These are phyloP conservation scores for Picus viridis DNA, from an alignment of 2,797 vertebrate species.

Conservation along the genomic window DNA sequence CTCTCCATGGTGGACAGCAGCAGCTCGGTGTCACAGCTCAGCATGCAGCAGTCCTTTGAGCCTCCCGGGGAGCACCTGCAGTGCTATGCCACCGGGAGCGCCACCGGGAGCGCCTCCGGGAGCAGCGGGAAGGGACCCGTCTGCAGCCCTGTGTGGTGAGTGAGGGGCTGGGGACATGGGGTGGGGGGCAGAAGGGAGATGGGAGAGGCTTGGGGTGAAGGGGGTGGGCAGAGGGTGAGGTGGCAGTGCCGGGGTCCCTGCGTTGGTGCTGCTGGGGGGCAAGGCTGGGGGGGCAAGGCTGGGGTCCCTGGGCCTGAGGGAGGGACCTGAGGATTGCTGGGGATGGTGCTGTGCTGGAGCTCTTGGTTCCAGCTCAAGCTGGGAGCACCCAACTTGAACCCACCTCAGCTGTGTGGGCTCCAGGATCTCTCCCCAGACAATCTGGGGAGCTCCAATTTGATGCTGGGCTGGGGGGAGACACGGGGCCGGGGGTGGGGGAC, in stretches of 20 bases:
- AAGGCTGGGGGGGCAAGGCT: neutral
- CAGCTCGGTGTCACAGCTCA: neutral
- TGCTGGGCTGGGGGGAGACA: neutral
- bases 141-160: neutral
- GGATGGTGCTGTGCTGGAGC: neutral
- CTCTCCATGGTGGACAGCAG: neutral
- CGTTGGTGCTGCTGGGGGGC: neutral
- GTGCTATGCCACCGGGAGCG: rapidly evolving
- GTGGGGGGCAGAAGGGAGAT: neutral
- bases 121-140: neutral
- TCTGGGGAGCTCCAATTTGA: neutral
- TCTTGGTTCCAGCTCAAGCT: neutral
- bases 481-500: no score
- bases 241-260: neutral
- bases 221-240: neutral
- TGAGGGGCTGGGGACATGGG: neutral
- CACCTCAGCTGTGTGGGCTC: neutral
- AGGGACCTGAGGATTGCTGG: neutral
- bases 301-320: neutral
- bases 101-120: neutral
- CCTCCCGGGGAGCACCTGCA: neutral
- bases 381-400: no score
- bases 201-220: neutral
- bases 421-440: neutral
- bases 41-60: neutral